Evolutionary conservation across 1,140 invertebrate species (phyloP).

Genomic region (Dreissena rostriformis): DNA sequence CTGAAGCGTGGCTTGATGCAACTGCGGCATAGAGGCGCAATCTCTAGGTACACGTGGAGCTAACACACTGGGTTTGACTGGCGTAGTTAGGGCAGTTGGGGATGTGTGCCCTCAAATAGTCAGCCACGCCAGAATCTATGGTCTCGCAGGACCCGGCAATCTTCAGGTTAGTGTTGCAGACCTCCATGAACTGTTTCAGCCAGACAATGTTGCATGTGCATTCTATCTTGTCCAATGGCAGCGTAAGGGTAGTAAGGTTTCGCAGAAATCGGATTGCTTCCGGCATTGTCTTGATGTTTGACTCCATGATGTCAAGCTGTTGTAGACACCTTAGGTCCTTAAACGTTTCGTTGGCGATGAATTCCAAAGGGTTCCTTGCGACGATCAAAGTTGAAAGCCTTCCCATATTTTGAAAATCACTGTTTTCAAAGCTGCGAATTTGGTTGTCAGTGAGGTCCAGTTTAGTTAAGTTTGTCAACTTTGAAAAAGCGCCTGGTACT

Average conservation of each 20-base stretch:
- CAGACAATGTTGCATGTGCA: constrained; percentile 52
- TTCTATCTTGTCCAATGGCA: constrained; percentile 36
- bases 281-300: constrained; percentile 40
- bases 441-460: constrained; percentile 40
- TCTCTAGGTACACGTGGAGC: too few species aligned
- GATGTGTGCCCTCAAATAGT: constrained; percentile 11
- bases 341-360: constrained; percentile 48
- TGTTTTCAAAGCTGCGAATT: constrained; percentile 52
- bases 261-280: constrained; percentile 34
- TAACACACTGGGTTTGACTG: too few species aligned
- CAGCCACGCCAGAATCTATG: constrained; percentile 18
- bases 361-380: constrained; percentile 38
- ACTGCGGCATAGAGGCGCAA: too few species aligned
- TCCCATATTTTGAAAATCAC: constrained; percentile 41
- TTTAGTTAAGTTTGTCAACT: constrained; percentile 34
- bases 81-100: constrained; percentile 39
- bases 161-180: constrained; percentile 1
- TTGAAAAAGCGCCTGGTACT: constrained; percentile 46
- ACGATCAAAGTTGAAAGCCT: constrained; percentile 14
- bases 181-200: constrained; percentile 47
- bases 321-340: constrained; percentile 23
- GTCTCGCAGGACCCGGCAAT: constrained; percentile 52
- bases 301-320: constrained; percentile 33
- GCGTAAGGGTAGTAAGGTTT: constrained; percentile 5
- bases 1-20: too few species aligned